A percentile compares a stretch with the other conserved stretches of the same genome.
Conservation (phyloP, 2,113 vertebrate genomes). For the Naja naja region DNA sequence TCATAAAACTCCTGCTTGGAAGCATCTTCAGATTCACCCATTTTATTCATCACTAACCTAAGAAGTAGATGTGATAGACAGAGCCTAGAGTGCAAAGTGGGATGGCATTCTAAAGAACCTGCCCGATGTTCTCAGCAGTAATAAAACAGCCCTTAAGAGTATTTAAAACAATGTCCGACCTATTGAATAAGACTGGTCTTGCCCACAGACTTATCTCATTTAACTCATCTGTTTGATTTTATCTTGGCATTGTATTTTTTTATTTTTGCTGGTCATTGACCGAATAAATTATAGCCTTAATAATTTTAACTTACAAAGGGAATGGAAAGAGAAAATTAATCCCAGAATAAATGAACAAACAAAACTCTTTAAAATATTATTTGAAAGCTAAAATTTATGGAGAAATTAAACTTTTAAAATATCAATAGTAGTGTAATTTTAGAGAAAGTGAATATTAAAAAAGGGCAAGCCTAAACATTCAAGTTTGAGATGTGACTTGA, state of each 20-base stretch:
- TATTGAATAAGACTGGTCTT: not conserved
- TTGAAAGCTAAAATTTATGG: not conserved
- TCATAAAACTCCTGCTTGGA: not conserved
- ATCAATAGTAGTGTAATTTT: not conserved
- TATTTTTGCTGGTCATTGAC: not conserved
- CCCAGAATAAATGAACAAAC: not conserved
- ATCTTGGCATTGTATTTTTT: not conserved
- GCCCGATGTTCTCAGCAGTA: not conserved
- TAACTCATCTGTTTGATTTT: not conserved
- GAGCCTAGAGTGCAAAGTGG: not conserved
- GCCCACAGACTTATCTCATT: not conserved
- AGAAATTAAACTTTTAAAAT: not conserved
- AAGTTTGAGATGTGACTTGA: not conserved
- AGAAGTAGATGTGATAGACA: not conserved
- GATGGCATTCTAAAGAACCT: not conserved
- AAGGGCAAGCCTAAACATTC: not conserved
- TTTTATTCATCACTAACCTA: not conserved
- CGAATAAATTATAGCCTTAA: not conserved
- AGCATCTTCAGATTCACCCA: constrained; percentile 69
- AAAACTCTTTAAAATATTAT: not conserved
- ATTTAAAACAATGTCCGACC: not conserved
- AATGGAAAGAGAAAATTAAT: not conserved
- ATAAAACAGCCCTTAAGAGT: not conserved
- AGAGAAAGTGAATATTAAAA: not conserved
- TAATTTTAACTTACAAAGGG: not conserved